phyloP scores from a whole-genome alignment of 2,888 invertebrate species.

The Drosophila kambysellisi region DNA sequence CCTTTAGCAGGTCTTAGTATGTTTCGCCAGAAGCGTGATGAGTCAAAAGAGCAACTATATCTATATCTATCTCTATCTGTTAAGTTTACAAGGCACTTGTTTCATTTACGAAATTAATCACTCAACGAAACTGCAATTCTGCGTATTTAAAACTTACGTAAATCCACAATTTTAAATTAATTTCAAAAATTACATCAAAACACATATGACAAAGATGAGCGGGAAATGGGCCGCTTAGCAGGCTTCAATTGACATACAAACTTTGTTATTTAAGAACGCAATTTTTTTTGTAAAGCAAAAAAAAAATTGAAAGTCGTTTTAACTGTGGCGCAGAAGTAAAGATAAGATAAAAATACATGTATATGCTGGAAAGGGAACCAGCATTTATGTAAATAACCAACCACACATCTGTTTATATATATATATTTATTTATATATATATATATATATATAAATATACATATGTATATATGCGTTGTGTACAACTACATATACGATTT shows the following conservation, averaged over 20 bases:
- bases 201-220: background rate
- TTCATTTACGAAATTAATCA: background rate
- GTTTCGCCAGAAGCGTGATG: background rate
- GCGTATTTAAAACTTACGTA: background rate
- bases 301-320: background rate
- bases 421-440: background rate
- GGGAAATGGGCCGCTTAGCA: background rate
- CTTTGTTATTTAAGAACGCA: background rate
- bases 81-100: background rate
- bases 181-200: too few species aligned
- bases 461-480: background rate
- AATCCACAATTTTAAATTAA: background rate
- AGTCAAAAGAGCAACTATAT: background rate
- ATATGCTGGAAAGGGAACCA: background rate
- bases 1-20: background rate
- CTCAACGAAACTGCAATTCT: background rate
- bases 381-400: background rate
- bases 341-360: background rate
- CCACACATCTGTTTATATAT: background rate
- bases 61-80: background rate
- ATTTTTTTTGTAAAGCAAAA: background rate
- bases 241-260: background rate
- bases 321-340: background rate
- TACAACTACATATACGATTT: background rate
- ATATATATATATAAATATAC: background rate